Conservation (phyloP, 2,888 invertebrate genomes). For the Idaea aversata region DNA sequence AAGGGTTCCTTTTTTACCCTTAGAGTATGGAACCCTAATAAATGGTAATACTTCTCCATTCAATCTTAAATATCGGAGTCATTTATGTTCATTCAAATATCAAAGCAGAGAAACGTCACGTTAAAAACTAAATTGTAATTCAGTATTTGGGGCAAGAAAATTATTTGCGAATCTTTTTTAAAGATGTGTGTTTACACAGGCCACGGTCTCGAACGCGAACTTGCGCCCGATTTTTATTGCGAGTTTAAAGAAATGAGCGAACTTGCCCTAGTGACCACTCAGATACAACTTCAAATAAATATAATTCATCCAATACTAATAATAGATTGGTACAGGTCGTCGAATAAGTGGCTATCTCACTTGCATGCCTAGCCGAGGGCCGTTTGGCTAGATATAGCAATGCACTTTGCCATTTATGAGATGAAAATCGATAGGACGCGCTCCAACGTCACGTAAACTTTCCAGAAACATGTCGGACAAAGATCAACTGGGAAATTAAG, state of each 20-base stretch:
- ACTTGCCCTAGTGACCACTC: constrained; percentile 76
- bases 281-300: constrained; percentile 64
- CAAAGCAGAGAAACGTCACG: constrained; percentile 4
- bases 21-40: constrained; percentile 9
- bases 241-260: constrained; percentile 70
- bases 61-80: neutral
- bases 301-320: constrained; percentile 60
- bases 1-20: no score
- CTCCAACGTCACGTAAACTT: neutral
- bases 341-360: constrained; percentile 35
- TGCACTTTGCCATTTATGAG: constrained; percentile 41
- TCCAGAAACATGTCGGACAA: neutral
- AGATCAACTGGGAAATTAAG: neutral
- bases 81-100: constrained; percentile 13
- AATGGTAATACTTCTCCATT: constrained; percentile 4
- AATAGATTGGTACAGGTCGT: constrained; percentile 55
- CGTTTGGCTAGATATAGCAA: constrained; percentile 29
- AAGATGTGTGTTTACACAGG: constrained; percentile 47
- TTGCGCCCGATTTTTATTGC: constrained; percentile 70
- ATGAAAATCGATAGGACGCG: constrained; percentile 24
- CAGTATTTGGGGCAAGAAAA: constrained; percentile 24
- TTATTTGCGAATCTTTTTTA: constrained; percentile 36
- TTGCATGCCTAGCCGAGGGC: constrained; percentile 37
- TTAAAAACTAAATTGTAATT: constrained; percentile 20
- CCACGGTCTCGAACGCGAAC: constrained; percentile 69